Evolutionary conservation across 1,140 invertebrate species (phyloP).

Genomic region (Onthophagus taurus): DNA sequence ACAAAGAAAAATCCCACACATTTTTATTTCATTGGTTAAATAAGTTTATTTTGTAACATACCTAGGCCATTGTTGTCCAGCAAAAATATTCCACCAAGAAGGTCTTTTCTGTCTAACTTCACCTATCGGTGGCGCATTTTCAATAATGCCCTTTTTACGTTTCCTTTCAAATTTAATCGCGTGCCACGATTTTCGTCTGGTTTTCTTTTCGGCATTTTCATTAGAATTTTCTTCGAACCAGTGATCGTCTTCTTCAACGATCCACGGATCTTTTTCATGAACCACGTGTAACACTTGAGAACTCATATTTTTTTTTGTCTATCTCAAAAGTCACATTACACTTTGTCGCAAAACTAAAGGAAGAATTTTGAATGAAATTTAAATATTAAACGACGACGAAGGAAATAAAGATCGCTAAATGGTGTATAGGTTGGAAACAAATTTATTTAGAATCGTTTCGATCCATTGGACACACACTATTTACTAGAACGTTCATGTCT

Average conservation of each 20-base stretch:
- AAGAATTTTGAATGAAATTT: no score
- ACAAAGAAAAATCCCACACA: no score
- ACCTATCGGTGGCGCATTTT: slow-evolving; percentile 40
- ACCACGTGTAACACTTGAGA: slow-evolving; percentile 31
- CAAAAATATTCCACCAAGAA: slow-evolving; percentile 80
- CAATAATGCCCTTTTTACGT: slow-evolving; percentile 52
- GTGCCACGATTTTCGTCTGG: slow-evolving; percentile 61
- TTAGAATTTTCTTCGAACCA: slow-evolving; percentile 35
- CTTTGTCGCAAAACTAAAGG: no score
- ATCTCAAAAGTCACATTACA: no score
- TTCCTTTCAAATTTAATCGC: slow-evolving; percentile 56
- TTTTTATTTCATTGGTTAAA: not conserved
- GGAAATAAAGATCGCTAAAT: no score
- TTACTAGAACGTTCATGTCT: no score
- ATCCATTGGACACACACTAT: no score
- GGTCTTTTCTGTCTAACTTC: slow-evolving; percentile 60
- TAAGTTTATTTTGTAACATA: slow-evolving; percentile 22
- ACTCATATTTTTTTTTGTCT: slow-evolving; percentile 21
- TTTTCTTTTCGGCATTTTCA: slow-evolving; percentile 33
- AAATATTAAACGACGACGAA: no score
- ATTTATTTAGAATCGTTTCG: no score
- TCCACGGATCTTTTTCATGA: slow-evolving; percentile 36
- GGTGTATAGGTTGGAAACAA: no score
- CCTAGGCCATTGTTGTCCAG: slow-evolving; percentile 60
- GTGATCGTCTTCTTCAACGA: slow-evolving; percentile 36